These are phyloP conservation scores for Philypnodon macrostomus DNA, from an alignment of 2,797 vertebrate genomes.

Conservation along the genomic window DNA sequence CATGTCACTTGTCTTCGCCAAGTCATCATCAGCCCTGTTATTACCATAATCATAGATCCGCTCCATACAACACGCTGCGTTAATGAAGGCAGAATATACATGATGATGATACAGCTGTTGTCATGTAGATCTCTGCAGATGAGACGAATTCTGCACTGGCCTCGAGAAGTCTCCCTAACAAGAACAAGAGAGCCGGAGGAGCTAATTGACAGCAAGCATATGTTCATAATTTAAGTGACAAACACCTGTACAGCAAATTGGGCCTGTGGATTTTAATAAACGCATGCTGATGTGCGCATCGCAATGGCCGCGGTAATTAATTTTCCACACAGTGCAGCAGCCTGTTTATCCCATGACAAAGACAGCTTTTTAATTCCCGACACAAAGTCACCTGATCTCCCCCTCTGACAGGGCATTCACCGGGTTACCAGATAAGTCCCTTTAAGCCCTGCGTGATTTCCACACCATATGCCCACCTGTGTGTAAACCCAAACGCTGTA, in stretches of 20 bases:
- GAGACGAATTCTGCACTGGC: constrained; percentile 3
- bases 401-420: constrained; percentile 22
- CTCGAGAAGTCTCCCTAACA: constrained; percentile 10
- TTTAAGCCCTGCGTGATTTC: constrained; percentile 13
- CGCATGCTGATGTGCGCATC: background rate
- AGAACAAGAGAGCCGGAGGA: constrained; percentile 11
- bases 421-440: constrained; percentile 34
- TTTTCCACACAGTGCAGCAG: constrained; percentile 22
- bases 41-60: constrained; percentile 12
- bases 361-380: constrained; percentile 37
- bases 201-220: constrained; percentile 22
- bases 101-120: constrained; percentile 17
- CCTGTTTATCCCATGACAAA: constrained; percentile 29
- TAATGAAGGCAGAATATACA: constrained; percentile 24
- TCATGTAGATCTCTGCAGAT: constrained; percentile 8
- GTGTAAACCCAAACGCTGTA: constrained; percentile 19
- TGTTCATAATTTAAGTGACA: constrained; percentile 9
- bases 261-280: background rate
- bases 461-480: constrained; percentile 42
- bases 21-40: constrained; percentile 15
- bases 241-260: constrained; percentile 11
- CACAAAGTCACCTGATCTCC: constrained; percentile 43
- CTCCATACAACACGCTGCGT: constrained; percentile 1
- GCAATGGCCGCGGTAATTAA: background rate
- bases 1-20: constrained; percentile 2